Evolutionary conservation across 2,797 vertebrate species (phyloP).

Genomic region (Amniataba percoides): DNA sequence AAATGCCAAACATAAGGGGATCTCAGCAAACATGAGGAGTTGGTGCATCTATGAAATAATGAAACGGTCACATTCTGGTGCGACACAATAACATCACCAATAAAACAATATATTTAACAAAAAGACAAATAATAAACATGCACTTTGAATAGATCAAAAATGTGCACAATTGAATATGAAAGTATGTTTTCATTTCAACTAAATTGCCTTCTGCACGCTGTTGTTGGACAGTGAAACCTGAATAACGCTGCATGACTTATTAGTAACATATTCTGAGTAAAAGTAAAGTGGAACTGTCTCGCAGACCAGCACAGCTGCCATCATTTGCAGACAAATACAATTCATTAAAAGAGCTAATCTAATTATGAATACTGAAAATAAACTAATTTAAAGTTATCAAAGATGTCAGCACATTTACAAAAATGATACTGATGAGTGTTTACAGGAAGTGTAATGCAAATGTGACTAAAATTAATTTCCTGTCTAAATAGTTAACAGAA

Average conservation of each 20-base stretch:
- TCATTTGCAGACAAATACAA: background rate
- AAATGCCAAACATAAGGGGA: background rate
- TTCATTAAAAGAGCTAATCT: background rate
- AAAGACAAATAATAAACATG: background rate
- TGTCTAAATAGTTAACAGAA: slow-evolving; percentile 2
- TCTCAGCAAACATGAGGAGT: background rate
- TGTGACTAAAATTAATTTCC: background rate
- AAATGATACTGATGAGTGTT: background rate
- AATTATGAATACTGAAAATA: background rate
- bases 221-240: background rate
- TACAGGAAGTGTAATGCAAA: background rate
- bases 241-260: background rate
- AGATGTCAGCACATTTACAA: slow-evolving; percentile 1
- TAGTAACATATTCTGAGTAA: background rate
- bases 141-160: background rate
- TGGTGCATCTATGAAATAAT: background rate
- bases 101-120: too few species aligned
- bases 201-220: background rate
- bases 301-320: too few species aligned
- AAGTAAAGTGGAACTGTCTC: background rate
- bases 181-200: too few species aligned
- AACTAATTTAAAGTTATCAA: background rate
- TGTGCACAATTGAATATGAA: background rate
- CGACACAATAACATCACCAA: too few species aligned
- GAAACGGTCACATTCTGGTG: too few species aligned